Evolutionary conservation across 1,140 invertebrate genomes (phyloP).

Genomic region (Hermetia illucens): DNA sequence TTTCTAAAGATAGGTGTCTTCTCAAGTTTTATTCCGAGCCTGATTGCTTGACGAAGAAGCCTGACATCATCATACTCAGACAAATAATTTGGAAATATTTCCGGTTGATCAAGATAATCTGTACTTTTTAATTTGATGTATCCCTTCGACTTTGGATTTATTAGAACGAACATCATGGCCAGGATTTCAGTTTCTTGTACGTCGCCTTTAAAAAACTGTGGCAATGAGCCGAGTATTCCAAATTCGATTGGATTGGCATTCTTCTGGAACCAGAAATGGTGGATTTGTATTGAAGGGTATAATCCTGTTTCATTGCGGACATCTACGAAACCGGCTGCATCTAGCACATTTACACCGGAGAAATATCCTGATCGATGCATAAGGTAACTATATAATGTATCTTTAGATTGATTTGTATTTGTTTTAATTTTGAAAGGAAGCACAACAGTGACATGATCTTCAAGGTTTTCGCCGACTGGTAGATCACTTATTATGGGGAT

Average conservation of each 20-base stretch:
- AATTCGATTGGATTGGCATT: conserved; percentile 29
- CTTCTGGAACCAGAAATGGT: conserved; percentile 31
- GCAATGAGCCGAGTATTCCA: conserved; percentile 26
- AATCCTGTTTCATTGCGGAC: conserved; percentile 6
- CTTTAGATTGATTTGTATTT: conserved; percentile 27
- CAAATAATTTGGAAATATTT: conserved; percentile 68
- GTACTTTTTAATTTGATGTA: conserved; percentile 34
- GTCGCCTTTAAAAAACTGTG: not conserved
- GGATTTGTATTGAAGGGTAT: conserved; percentile 18
- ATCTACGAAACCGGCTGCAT: conserved; percentile 11
- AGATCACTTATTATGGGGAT: conserved; percentile 55
- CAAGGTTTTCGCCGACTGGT: conserved; percentile 61
- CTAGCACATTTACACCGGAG: conserved; percentile 3
- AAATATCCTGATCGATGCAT: conserved; percentile 2
- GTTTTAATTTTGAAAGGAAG: conserved; percentile 18
- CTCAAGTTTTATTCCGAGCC: conserved; percentile 29
- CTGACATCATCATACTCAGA: conserved; percentile 42
- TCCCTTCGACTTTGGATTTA: conserved; percentile 41
- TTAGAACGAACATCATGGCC: conserved; percentile 14
- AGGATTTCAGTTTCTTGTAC: conserved; percentile 11
- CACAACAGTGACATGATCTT: conserved; percentile 47
- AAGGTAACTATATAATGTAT: conserved; percentile 13
- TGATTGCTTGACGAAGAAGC: conserved; percentile 44
- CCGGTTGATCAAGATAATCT: conserved; percentile 45
- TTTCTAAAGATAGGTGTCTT: conserved; percentile 32